phyloP scores from a whole-genome alignment of 2,113 vertebrate genomes.

The Mustela lutreola region DNA sequence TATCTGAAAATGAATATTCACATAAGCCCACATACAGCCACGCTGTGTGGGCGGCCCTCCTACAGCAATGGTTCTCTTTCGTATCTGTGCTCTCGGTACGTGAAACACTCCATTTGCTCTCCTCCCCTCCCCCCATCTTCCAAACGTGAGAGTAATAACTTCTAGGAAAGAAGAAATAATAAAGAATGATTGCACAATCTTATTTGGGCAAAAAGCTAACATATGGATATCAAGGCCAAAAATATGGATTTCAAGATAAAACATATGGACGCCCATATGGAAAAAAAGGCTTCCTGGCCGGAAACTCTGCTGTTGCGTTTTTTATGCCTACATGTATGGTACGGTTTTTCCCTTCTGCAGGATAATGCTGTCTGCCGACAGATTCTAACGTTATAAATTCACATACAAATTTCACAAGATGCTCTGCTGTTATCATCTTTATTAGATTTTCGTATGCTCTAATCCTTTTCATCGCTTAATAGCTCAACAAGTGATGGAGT shows the following conservation, averaged over 20 bases:
- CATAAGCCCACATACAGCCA: background rate
- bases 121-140: background rate
- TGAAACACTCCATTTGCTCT: background rate
- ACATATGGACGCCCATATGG: conserved; percentile 90
- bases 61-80: background rate
- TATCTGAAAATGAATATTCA: background rate
- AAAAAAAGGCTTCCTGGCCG: conserved; percentile 80
- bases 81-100: background rate
- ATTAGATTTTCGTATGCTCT: conserved; percentile 88
- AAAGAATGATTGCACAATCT: conserved; percentile 87
- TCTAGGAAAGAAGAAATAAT: conserved; percentile 86
- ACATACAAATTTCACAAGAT: conserved; percentile 88
- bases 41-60: fast-evolving
- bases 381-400: conserved; percentile 88
- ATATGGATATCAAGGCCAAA: conserved; percentile 87
- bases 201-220: conserved; percentile 88
- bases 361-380: conserved; percentile 71
- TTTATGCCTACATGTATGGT: conserved; percentile 84
- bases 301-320: conserved; percentile 87
- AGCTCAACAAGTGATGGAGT: conserved; percentile 89
- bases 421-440: conserved; percentile 86
- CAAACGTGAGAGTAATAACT: conserved; percentile 78
- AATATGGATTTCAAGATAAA: conserved; percentile 89
- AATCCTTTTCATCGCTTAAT: conserved; percentile 90
- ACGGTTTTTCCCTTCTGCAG: conserved; percentile 79